phyloP scores from a whole-genome alignment of 2,888 invertebrate species.

The Erebia palarica region DNA sequence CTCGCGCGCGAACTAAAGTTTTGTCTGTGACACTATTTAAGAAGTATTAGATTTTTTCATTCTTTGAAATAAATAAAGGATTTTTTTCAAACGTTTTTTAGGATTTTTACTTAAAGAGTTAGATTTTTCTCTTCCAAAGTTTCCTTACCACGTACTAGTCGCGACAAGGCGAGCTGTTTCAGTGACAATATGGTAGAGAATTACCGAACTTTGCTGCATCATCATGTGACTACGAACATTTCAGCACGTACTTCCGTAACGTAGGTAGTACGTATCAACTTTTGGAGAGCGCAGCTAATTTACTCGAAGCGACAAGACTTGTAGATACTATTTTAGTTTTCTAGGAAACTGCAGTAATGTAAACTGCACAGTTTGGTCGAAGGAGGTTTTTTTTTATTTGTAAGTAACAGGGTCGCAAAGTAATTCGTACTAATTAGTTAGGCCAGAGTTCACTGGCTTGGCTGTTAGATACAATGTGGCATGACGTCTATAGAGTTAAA shows the following conservation, averaged over 20 bases:
- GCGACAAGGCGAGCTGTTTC: neutral
- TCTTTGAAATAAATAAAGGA: no score
- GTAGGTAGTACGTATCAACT: neutral
- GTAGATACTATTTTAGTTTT: neutral
- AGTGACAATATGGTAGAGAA: neutral
- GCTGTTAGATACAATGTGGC: no score
- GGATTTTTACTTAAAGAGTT: no score
- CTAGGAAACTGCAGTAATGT: neutral
- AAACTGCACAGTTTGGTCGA: neutral
- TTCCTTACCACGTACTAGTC: neutral
- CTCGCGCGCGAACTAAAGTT: no score
- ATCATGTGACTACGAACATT: slow-evolving; percentile 5
- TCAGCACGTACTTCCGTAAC: slow-evolving; percentile 3
- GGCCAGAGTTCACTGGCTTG: neutral
- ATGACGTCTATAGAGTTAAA: no score
- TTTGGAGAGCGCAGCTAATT: slow-evolving; percentile 11
- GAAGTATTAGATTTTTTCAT: no score
- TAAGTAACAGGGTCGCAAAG: no score
- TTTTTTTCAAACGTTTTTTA: no score
- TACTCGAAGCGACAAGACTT: neutral
- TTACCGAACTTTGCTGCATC: neutral
- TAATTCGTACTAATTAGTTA: no score
- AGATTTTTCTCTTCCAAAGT: neutral
- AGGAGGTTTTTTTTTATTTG: no score
- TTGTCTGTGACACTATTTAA: no score